Conservation (phyloP, 2,797 vertebrate species). For the Smutsia gigantea region DNA sequence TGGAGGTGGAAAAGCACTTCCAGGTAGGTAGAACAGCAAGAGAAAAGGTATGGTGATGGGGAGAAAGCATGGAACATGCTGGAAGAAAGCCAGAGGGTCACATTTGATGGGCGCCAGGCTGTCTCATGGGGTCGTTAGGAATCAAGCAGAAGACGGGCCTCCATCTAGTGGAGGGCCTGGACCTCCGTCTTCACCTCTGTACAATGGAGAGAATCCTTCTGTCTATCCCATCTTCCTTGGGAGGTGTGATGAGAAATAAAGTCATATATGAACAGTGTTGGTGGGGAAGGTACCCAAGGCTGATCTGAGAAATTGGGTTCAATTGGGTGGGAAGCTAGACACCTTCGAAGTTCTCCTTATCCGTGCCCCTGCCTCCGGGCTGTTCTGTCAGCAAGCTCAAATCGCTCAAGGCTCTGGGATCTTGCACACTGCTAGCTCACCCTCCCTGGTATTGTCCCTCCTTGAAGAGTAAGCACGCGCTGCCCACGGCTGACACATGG, state of each 20-base stretch:
- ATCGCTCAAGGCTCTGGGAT: not conserved
- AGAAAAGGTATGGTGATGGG: not conserved
- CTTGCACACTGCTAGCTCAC: not conserved
- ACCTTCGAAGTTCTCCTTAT: not conserved
- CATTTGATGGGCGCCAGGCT: not conserved
- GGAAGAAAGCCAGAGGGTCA: not conserved
- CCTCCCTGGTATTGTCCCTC: not conserved
- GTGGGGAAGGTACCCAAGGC: not conserved
- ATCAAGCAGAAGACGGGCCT: not conserved
- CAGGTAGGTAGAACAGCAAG: not conserved
- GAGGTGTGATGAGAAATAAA: not conserved
- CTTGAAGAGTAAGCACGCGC: not conserved
- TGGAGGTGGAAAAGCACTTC: not conserved
- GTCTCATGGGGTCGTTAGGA: not conserved
- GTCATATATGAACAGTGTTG: not conserved
- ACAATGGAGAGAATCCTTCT: not conserved
- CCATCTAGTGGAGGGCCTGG: no score
- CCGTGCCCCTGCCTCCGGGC: not conserved
- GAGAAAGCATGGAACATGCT: not conserved
- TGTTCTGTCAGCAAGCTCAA: not conserved
- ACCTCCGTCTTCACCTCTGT: not conserved
- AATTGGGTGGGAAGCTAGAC: not conserved
- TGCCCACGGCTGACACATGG: accelerated
- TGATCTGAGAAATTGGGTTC: not conserved
- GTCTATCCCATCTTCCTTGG: accelerated